These are phyloP conservation scores for Xylocopa sonorina DNA, from an alignment of 1,140 invertebrate genomes.

Conservation along the genomic window DNA sequence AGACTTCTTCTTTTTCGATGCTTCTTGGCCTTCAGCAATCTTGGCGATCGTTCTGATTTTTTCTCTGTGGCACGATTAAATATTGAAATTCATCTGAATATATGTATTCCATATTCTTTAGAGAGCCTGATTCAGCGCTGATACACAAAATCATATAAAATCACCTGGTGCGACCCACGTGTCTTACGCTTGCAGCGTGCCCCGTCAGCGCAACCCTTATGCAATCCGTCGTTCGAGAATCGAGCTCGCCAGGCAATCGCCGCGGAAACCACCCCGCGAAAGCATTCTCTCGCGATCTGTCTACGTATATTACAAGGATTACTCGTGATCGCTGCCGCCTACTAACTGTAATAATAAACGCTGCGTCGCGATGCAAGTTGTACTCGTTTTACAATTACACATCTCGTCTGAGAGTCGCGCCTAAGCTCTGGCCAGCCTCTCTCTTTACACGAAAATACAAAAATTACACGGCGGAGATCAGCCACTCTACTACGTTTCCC, in stretches of 20 bases:
- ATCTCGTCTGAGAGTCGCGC: constrained; percentile 36
- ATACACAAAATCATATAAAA: too few species aligned
- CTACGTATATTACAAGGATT: constrained; percentile 45
- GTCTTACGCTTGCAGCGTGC: too few species aligned
- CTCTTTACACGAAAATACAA: constrained; percentile 55
- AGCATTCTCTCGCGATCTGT: not conserved
- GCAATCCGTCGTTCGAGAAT: not conserved
- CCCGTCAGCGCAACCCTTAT: too few species aligned
- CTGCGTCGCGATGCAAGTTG: constrained; percentile 34
- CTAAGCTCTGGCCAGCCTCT: not conserved
- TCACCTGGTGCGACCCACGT: too few species aligned
- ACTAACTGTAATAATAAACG: constrained; percentile 26
- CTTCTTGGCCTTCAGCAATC: too few species aligned
- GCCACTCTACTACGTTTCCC: constrained; percentile 54
- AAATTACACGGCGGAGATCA: constrained; percentile 67
- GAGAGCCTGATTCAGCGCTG: too few species aligned
- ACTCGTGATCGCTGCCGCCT: constrained; percentile 7
- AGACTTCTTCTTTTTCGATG: too few species aligned
- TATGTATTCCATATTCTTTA: too few species aligned
- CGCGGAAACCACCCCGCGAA: not conserved
- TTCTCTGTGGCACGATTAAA: too few species aligned
- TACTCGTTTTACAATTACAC: constrained; percentile 54
- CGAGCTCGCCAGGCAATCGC: constrained; percentile 10
- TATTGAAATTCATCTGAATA: too few species aligned
- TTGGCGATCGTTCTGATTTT: too few species aligned